These are phyloP conservation scores for Silurus glanis DNA, from an alignment of 2,113 vertebrate species.

Conservation along the genomic window DNA sequence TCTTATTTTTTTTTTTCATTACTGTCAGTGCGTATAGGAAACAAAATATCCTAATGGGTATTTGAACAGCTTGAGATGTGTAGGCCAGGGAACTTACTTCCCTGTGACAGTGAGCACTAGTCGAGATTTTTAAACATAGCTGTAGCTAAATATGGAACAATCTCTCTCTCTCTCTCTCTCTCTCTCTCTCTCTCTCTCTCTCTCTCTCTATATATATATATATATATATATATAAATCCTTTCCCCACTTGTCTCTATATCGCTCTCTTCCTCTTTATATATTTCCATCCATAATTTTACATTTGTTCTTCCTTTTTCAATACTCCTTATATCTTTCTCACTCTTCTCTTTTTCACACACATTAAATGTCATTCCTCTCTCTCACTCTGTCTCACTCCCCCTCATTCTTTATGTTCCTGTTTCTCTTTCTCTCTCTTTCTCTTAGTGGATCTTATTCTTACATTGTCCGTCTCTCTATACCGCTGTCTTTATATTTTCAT, in stretches of 20 bases:
- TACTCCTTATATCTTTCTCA: too few species aligned
- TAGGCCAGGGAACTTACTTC: constrained; percentile 71
- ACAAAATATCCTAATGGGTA: constrained; percentile 77
- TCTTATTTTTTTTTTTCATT: constrained; percentile 57
- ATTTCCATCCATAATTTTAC: too few species aligned
- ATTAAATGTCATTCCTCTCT: neutral
- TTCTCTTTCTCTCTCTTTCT: too few species aligned
- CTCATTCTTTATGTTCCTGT: too few species aligned
- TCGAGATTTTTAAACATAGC: constrained; percentile 68
- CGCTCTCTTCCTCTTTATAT: too few species aligned
- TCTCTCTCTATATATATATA: neutral
- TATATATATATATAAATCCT: too few species aligned
- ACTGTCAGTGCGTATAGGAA: constrained; percentile 71
- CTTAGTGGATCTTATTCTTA: too few species aligned
- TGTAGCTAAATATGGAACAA: constrained; percentile 64
- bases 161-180: constrained; percentile 55
- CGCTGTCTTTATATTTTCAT: neutral
- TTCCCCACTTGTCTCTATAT: too few species aligned
- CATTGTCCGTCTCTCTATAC: neutral
- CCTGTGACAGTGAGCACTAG: constrained; percentile 71
- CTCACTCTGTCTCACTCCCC: neutral
- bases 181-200: constrained; percentile 28
- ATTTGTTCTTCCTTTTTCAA: too few species aligned
- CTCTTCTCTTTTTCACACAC: neutral
- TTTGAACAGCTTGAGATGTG: constrained; percentile 82